Conservation (phyloP, 2,888 invertebrate species). For the Fragum sueziense region DNA sequence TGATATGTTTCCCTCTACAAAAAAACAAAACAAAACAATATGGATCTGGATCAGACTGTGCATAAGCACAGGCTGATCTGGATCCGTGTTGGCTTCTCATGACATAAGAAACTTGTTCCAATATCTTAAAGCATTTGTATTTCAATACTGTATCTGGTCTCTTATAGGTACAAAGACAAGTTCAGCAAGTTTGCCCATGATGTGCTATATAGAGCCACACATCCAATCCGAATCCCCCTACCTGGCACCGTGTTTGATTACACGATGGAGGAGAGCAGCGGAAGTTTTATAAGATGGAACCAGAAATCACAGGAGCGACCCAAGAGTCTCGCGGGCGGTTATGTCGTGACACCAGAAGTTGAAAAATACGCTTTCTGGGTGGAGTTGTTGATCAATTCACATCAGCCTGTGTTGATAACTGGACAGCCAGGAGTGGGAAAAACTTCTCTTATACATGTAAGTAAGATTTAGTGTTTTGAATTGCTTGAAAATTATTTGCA, state of each 20-base stretch:
- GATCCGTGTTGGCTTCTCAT: too few relatives aligned
- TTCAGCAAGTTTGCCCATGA: slow-evolving; percentile 80
- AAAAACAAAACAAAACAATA: too few relatives aligned
- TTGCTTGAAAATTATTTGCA: too few relatives aligned
- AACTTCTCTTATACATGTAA: slow-evolving; percentile 76
- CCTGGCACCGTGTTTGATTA: slow-evolving; percentile 78
- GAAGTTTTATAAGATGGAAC: slow-evolving; percentile 75
- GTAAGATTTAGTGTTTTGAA: too few relatives aligned
- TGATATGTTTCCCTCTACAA: too few relatives aligned
- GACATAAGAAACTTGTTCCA: too few relatives aligned
- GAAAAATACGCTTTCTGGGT: slow-evolving; percentile 77
- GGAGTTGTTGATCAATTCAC: slow-evolving; percentile 74
- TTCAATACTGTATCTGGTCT: too few relatives aligned
- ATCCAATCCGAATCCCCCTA: slow-evolving; percentile 75
- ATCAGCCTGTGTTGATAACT: slow-evolving; percentile 78
- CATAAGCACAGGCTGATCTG: too few relatives aligned
- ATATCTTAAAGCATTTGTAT: too few relatives aligned
- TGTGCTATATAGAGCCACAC: slow-evolving; percentile 74
- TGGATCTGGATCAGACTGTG: too few relatives aligned
- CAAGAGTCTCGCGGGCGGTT: slow-evolving; percentile 70
- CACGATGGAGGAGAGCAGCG: slow-evolving; percentile 72
- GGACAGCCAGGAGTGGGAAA: slow-evolving; percentile 81
- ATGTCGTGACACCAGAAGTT: slow-evolving; percentile 78
- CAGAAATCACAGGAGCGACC: slow-evolving; percentile 72
- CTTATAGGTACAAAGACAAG: slow-evolving; percentile 72